phyloP scores from a whole-genome alignment of 2,797 vertebrate species.

The Cynopterus sphinx region DNA sequence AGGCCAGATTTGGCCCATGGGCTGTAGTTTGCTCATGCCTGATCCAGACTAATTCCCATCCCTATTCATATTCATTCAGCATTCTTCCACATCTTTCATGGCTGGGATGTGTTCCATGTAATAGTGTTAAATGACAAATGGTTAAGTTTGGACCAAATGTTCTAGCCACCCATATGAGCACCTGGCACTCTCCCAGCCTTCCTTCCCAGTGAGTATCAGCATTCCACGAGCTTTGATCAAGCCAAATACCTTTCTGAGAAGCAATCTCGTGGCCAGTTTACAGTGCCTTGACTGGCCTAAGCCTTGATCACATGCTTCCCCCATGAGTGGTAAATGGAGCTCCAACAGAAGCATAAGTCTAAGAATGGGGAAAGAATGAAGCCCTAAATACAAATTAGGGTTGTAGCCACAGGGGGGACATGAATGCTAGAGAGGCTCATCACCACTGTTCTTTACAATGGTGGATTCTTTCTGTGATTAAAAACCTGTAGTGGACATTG shows the following conservation, averaged over 20 bases:
- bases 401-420: background rate
- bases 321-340: background rate
- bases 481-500: background rate
- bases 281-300: no score
- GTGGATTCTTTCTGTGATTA: background rate
- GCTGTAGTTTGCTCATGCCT: background rate
- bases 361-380: conserved; percentile 18
- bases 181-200: background rate
- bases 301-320: background rate
- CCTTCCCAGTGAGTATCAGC: background rate
- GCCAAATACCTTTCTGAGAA: background rate
- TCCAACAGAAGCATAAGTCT: background rate
- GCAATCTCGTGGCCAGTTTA: background rate
- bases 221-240: background rate
- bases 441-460: rapidly evolving
- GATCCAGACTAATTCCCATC: background rate
- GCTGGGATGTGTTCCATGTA: background rate
- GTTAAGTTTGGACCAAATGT: background rate
- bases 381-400: background rate
- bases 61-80: background rate
- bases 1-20: background rate
- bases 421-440: background rate
- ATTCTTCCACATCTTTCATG: background rate
- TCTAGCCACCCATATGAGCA: background rate
- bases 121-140: background rate